Conservation (phyloP, 2,113 vertebrate genomes). For the Dipodomys ordii region DNA sequence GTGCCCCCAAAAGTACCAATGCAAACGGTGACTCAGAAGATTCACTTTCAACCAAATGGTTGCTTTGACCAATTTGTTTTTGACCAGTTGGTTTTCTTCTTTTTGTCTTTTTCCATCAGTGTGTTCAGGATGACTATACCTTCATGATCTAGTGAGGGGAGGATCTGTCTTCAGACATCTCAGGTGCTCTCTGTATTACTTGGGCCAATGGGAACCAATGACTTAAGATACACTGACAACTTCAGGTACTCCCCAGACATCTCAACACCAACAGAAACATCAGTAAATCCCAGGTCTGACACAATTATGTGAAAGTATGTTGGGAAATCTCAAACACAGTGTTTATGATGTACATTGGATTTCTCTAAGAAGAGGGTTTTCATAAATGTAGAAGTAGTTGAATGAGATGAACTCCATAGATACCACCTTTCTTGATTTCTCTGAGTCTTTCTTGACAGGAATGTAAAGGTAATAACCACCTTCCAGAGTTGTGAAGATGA, state of each 20-base stretch:
- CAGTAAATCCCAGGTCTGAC: not conserved
- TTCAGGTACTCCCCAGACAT: not conserved
- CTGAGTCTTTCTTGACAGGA: not conserved
- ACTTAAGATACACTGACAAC: not conserved
- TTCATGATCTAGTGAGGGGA: not conserved
- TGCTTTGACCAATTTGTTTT: conserved; percentile 21
- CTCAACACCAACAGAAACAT: not conserved
- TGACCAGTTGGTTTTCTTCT: not conserved
- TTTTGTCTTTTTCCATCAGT: not conserved
- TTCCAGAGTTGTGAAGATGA: not conserved
- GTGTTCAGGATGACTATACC: not conserved
- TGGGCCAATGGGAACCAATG: not conserved
- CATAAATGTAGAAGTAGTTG: not conserved
- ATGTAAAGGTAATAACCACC: not conserved
- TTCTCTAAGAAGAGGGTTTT: not conserved
- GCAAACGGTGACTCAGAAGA: conserved; percentile 16
- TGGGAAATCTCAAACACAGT: not conserved
- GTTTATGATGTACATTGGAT: not conserved
- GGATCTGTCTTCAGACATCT: not conserved
- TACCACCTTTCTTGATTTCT: not conserved
- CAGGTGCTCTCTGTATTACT: not conserved
- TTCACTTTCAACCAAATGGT: conserved; percentile 6
- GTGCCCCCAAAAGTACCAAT: not conserved
- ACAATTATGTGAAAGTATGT: not conserved
- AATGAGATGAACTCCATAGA: not conserved